Conservation (phyloP, 2,888 invertebrate species). For the Theretra japonica region DNA sequence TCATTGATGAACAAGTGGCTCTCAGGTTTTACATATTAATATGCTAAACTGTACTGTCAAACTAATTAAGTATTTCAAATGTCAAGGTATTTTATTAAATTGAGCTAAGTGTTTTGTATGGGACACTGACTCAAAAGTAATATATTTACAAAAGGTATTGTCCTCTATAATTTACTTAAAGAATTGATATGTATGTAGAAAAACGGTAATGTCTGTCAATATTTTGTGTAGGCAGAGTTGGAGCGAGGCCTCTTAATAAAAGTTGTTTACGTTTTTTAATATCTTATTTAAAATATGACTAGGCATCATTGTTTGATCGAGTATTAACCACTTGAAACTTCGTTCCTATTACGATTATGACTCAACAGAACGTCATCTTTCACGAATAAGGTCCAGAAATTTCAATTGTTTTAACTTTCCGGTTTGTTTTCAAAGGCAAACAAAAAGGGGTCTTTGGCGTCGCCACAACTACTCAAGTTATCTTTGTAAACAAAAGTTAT, state of each 20-base stretch:
- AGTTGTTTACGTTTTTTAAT: too few species aligned
- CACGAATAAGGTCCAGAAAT: slow-evolving; percentile 1
- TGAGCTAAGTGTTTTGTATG: too few species aligned
- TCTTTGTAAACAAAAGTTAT: slow-evolving; percentile 14
- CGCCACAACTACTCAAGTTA: background rate
- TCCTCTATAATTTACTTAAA: too few species aligned
- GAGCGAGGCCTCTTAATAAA: too few species aligned
- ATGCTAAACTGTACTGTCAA: background rate
- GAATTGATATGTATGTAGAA: too few species aligned
- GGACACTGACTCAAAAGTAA: too few species aligned
- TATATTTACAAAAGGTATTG: too few species aligned
- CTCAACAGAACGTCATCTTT: background rate
- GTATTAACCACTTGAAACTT: background rate
- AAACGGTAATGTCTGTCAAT: too few species aligned
- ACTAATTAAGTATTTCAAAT: background rate
- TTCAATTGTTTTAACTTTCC: slow-evolving; percentile 16
- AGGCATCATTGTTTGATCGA: background rate
- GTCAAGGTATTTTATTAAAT: too few species aligned
- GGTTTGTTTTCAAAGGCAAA: slow-evolving; percentile 17
- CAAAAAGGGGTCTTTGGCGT: slow-evolving; percentile 12
- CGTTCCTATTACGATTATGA: slow-evolving; percentile 3
- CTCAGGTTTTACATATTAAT: background rate
- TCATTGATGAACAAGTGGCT: background rate
- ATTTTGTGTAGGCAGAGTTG: too few species aligned
- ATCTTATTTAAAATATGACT: background rate